Percentiles rank a stretch among this genome's conserved stretches.
phyloP scores from a whole-genome alignment of 2,113 vertebrate genomes.

The Eptesicus fuscus region DNA sequence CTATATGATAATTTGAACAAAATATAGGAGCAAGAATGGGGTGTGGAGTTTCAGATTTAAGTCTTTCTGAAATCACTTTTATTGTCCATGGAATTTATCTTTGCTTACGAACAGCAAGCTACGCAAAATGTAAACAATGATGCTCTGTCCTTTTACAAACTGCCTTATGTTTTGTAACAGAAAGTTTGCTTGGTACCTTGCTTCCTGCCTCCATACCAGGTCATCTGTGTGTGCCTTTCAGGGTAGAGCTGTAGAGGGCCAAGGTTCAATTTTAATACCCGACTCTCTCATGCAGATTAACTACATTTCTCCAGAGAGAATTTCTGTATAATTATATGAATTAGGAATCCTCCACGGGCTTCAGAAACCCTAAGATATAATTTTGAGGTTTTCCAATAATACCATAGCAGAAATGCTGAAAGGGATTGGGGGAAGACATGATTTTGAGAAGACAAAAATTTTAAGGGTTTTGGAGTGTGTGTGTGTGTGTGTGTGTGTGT shows the following conservation, averaged over 20 bases:
- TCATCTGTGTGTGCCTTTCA: not conserved
- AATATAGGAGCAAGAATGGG: not conserved
- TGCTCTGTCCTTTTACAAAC: not conserved
- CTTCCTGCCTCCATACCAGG: not conserved
- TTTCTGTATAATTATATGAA: not conserved
- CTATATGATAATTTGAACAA: slow-evolving; percentile 27
- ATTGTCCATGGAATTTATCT: slow-evolving; percentile 18
- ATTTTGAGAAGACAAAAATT: not conserved
- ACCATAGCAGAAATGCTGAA: slow-evolving; percentile 29
- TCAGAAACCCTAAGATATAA: not conserved
- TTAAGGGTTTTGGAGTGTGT: not conserved
- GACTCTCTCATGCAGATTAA: not conserved
- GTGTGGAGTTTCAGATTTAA: slow-evolving; percentile 19
- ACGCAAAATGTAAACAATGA: not conserved
- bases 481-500: not conserved
- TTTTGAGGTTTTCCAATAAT: slow-evolving; percentile 40
- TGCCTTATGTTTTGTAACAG: not conserved
- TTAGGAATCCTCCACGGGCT: not conserved
- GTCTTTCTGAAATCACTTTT: not conserved
- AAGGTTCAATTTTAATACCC: not conserved
- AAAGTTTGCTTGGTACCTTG: not conserved
- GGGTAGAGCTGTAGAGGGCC: not conserved
- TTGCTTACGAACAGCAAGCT: not conserved
- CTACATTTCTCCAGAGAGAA: slow-evolving; percentile 9
- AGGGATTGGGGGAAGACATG: not conserved